Evolutionary conservation across 2,888 invertebrate genomes (phyloP).

Genomic region (Melinaea menophilus): DNA sequence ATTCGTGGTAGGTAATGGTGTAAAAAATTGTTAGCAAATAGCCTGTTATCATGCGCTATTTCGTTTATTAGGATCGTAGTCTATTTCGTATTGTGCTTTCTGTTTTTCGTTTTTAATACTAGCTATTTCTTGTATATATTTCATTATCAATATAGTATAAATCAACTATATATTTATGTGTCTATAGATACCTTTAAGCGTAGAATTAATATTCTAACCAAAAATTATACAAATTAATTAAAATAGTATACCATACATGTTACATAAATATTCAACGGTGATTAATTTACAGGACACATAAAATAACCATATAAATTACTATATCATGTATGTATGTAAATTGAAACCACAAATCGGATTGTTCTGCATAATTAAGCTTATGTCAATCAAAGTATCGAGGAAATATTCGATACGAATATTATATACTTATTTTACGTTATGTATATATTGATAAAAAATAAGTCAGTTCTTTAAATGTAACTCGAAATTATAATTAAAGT

Average conservation of each 20-base stretch:
- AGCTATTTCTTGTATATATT: not conserved
- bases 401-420: not conserved
- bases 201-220: too few species aligned
- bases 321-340: not conserved
- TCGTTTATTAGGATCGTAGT: not conserved
- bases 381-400: not conserved
- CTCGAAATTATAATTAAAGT: too few species aligned
- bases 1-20: not conserved
- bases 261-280: not conserved
- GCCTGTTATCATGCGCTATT: not conserved
- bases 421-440: too few species aligned
- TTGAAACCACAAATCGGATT: conserved; percentile 1
- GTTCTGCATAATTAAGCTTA: not conserved
- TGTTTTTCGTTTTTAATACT: not conserved
- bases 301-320: not conserved
- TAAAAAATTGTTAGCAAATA: conserved; percentile 1
- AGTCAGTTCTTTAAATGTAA: too few species aligned
- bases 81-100: not conserved
- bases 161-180: not conserved
- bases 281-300: not conserved
- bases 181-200: too few species aligned
- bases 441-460: too few species aligned
- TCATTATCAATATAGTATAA: too few species aligned
- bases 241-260: too few species aligned
- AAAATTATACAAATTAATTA: too few species aligned